Evolutionary conservation across 2,888 invertebrate genomes (phyloP), one percentile per base, ranked within the genome.

Genomic region (Penaeus monodon): DNA sequence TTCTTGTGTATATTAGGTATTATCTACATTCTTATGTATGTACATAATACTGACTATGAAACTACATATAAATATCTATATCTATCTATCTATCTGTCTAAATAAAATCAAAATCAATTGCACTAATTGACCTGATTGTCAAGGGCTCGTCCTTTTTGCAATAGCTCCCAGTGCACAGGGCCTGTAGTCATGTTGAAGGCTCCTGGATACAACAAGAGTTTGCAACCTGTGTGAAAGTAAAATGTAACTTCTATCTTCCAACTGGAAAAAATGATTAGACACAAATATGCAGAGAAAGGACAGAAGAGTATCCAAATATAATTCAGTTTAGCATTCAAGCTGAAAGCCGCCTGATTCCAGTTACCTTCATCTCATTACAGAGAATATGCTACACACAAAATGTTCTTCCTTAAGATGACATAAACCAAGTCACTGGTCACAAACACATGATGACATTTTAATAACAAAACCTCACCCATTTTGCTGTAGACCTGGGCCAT

Each of bases 101-200:
- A 10, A 44, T 44, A 44, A 44, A 44, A 10, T 10, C 8, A 57
- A 57, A 57, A 17, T 14, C 17, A 17, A 4, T 20, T 3, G 57
- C 33, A 29, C 22, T 63, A 73, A 6, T 66, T 33, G 74, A 91
- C 93, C 93, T 98, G 98, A 92, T 96, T 96, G 93, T 99, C 98
- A 64, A 95, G 94, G 65, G 99, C 98, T 80, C 98, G 94, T 0
- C 95, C 94, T 77, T 96, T 94, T 88, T 95, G 95, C 29, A 99
- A 93, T 8, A 97, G 92, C 92, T 97, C 96, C 98, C 98, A 99
- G 92, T 99, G 98, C 85, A 95, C 93, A 0, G 98, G 98, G 0
- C 99, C 99, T 0, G 99, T 99, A 1, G 97, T 97, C 96, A 97
- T 96, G 93, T 98, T 99, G 93, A 99, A 99, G 1, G 98, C 98